Base-by-base conservation (phyloP, 2,797 vertebrate genomes). In the Parauchenoglanis ngamensis region DNA sequence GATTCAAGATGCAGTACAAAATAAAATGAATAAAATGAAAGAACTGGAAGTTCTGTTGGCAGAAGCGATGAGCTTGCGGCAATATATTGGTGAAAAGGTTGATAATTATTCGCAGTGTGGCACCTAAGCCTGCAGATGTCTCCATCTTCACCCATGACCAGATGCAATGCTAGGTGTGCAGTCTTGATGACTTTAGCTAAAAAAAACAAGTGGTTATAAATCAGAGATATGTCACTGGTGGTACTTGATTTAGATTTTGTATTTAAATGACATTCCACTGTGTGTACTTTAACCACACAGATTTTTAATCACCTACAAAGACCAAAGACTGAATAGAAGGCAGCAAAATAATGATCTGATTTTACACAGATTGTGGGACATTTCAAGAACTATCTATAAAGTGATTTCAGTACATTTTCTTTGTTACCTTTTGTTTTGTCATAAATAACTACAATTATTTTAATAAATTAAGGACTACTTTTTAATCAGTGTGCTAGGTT, bases 1-100 rank as follows among this genome's bases (percentile, higher is more conserved):
- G 91, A 96, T 97, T 89, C 90, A 94, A 88, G 88, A 94, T 57
- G 91, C 96, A 86, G 92, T 94, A 83, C 90, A 91, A 91, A 94
- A 81, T 25, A 97, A 95, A 90, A 92, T 95, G 86, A 90, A 95
- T 5, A 97, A 96, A 91, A 94, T 90, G 52, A 91, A 92, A 40
- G 94, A 96, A 87, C 92, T 98, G 59, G 93, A 92, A 54, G 70
- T 86, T 75, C 87, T 97, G 46, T 92, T 97, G 83, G 84, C 94
- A 75, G 84, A 84, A 31, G 97, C 93, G 13, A 94, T 95, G 63
- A 86, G 92, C 21, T 94, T 98, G 86, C 94, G 90, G 92, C 89
- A 94, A 59, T 92, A 96, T 77, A 97, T 97, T 1, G n/a, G 72
- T 2, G 89, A 92, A 49, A 91, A 92, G 86, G 95, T 95, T 70